These are phyloP conservation scores for Papilio helenus DNA, from an alignment of 1,140 invertebrate species.

Conservation along the genomic window DNA sequence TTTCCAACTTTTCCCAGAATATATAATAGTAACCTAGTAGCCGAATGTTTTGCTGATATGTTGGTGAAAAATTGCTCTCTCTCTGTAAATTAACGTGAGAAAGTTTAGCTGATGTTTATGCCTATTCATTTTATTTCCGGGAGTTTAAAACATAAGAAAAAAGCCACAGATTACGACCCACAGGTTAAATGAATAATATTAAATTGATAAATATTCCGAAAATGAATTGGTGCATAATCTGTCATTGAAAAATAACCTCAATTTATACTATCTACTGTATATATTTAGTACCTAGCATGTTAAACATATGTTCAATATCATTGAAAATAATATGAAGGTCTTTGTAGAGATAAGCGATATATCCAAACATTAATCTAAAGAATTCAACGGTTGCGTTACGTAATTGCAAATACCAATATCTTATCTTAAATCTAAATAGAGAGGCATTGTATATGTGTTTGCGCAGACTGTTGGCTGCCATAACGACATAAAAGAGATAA, in stretches of 20 bases:
- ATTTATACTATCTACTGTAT: neutral
- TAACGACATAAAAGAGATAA: constrained; percentile 7
- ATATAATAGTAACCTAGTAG: neutral
- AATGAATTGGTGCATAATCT: neutral
- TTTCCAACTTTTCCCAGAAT: neutral
- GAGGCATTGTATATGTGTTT: constrained; percentile 3
- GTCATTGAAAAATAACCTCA: too few relatives aligned
- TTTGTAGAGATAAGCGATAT: constrained; percentile 1
- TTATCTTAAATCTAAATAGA: constrained; percentile 15
- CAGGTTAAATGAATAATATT: neutral
- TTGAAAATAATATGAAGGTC: constrained; percentile 25
- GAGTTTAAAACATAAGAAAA: neutral
- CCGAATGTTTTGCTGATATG: neutral
- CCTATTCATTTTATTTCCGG: neutral
- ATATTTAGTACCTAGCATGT: neutral
- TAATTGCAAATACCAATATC: constrained; percentile 22
- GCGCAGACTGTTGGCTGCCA: neutral
- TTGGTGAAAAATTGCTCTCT: neutral
- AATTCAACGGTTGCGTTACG: constrained; percentile 16
- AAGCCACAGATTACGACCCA: neutral
- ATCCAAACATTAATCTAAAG: constrained; percentile 5
- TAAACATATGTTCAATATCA: constrained; percentile 8
- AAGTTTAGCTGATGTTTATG: neutral
- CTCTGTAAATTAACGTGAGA: neutral
- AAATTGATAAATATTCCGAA: neutral